Evolutionary conservation across 2,888 invertebrate genomes (phyloP).

Genomic region (Helicoverpa assulta): DNA sequence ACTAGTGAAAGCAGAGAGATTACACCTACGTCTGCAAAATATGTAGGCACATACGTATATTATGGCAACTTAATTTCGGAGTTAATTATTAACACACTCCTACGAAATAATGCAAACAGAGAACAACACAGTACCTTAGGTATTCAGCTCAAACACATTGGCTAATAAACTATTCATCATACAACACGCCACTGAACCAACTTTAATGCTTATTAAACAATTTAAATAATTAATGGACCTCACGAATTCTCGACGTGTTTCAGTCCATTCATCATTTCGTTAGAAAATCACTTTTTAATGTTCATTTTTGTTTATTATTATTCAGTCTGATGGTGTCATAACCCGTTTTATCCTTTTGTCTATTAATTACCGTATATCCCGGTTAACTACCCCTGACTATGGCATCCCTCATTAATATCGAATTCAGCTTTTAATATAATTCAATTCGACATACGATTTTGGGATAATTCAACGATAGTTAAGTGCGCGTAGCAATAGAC

Average conservation of each 20-base stretch:
- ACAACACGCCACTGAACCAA: slow-evolving; percentile 3
- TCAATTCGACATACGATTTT: slow-evolving; percentile 3
- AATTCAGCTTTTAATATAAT: background rate
- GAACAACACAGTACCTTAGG: slow-evolving; percentile 22
- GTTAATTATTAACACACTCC: slow-evolving; percentile 10
- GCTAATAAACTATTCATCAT: slow-evolving; percentile 26
- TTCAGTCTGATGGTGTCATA: background rate
- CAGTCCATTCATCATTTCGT: slow-evolving; percentile 40
- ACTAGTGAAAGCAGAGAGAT: too few species aligned
- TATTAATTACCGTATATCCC: background rate
- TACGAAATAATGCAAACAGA: background rate
- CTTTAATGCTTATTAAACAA: slow-evolving; percentile 18
- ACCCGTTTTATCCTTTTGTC: background rate
- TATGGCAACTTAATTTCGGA: slow-evolving; percentile 17
- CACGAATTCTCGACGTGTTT: slow-evolving; percentile 16
- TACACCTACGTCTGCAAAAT: too few species aligned
- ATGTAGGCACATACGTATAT: too few species aligned
- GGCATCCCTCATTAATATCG: background rate
- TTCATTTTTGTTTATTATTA: background rate
- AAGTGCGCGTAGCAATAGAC: background rate
- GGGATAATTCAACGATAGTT: background rate
- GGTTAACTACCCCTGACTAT: background rate
- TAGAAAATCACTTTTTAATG: slow-evolving; percentile 11
- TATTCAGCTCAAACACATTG: slow-evolving; percentile 14
- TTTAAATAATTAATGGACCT: slow-evolving; percentile 39